phyloP scores from a whole-genome alignment of 2,113 vertebrate genomes.

The Phyllopteryx taeniolatus region DNA sequence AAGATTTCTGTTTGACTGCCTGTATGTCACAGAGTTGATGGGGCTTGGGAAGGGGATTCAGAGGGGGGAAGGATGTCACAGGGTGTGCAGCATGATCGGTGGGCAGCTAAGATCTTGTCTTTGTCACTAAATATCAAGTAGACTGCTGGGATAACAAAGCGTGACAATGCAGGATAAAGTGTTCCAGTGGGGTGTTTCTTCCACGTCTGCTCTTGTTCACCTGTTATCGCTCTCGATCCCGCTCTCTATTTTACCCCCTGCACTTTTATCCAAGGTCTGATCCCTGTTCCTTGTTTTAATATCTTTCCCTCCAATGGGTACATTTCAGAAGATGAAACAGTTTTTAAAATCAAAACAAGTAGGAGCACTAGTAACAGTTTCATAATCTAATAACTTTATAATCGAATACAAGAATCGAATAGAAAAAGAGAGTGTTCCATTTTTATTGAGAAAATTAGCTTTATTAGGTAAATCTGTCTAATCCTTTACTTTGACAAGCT shows the following conservation, averaged over 20 bases:
- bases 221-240: conserved; percentile 19
- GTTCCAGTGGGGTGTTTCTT: conserved; percentile 48
- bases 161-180: conserved; percentile 58
- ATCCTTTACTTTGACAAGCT: not conserved
- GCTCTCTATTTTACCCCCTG: conserved; percentile 5
- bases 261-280: conserved; percentile 56
- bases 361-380: not conserved
- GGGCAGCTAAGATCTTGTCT: conserved; percentile 55
- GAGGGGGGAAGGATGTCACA: not conserved
- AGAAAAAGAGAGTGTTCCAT: too few species aligned
- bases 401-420: not conserved
- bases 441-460: not conserved
- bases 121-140: conserved; percentile 65
- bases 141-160: conserved; percentile 47
- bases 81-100: conserved; percentile 19
- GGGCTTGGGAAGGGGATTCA: not conserved
- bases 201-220: conserved; percentile 39
- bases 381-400: not conserved
- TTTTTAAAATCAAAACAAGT: not conserved
- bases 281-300: conserved; percentile 63
- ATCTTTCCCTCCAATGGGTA: conserved; percentile 49
- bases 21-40: conserved; percentile 10
- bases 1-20: conserved; percentile 17
- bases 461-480: not conserved
- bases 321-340: conserved; percentile 56